Evolutionary conservation across 2,888 invertebrate species (phyloP).

Genomic region (Lymantria dispar): DNA sequence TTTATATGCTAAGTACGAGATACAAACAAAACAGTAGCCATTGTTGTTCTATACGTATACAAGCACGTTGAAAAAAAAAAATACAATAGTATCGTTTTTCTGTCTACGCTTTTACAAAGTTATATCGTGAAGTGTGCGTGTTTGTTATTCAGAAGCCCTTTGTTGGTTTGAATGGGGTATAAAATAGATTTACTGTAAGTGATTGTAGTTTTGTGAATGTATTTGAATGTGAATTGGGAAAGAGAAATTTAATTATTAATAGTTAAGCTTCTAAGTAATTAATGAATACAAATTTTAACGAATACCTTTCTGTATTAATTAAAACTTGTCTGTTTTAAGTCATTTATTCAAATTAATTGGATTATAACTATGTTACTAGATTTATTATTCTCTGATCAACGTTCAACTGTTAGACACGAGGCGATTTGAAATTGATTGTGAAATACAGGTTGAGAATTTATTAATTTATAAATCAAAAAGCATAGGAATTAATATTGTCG

Average conservation of each 20-base stretch:
- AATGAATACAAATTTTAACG: no score
- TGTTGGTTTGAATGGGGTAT: slow-evolving; percentile 1
- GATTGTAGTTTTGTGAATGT: background rate
- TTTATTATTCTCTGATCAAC: no score
- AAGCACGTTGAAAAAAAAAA: slow-evolving; percentile 24
- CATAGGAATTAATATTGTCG: no score
- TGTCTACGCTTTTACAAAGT: slow-evolving; percentile 21
- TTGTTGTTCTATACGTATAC: slow-evolving; percentile 17
- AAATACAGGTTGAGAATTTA: no score
- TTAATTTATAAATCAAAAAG: no score
- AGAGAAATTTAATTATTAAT: background rate
- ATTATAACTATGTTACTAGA: no score
- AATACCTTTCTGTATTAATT: no score
- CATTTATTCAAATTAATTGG: no score
- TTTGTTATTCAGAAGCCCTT: slow-evolving; percentile 9
- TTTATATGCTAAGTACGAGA: slow-evolving; percentile 49
- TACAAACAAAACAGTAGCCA: slow-evolving; percentile 41
- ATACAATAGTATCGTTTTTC: slow-evolving; percentile 31
- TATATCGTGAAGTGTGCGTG: slow-evolving; percentile 3
- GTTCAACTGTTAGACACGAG: no score
- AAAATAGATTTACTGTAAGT: slow-evolving; percentile 2
- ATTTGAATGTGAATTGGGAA: background rate
- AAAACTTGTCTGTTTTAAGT: no score
- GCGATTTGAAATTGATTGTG: no score
- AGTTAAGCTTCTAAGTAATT: no score